Conservation (phyloP, 2,113 vertebrate species). For the Sprattus sprattus region DNA sequence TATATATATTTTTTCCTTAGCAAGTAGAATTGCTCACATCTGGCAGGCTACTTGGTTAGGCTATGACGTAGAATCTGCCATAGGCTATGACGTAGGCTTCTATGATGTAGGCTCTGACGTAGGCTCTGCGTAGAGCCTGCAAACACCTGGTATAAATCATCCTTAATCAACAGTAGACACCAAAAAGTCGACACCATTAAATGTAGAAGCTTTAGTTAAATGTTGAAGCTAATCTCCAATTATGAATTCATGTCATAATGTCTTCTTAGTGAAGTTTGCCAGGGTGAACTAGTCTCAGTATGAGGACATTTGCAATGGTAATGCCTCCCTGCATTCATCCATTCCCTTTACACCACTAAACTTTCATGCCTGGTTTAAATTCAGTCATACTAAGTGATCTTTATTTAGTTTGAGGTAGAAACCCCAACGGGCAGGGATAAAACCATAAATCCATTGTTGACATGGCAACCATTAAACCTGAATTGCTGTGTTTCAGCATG, state of each 20-base stretch:
- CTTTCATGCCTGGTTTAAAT: conserved; percentile 48
- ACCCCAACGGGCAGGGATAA: conserved; percentile 45
- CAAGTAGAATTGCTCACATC: too few species aligned
- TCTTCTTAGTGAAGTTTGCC: not conserved
- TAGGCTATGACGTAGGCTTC: too few species aligned
- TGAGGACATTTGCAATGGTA: conserved; percentile 42
- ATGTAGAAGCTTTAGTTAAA: conserved; percentile 6
- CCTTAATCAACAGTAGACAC: not conserved
- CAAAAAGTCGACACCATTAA: not conserved
- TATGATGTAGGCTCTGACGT: too few species aligned
- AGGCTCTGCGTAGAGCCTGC: too few species aligned
- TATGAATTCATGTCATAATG: not conserved
- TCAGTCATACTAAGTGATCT: conserved; percentile 52
- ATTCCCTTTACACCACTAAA: conserved; percentile 41
- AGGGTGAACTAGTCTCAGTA: conserved; percentile 21
- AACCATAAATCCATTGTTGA: conserved; percentile 66
- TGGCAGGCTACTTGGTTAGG: too few species aligned
- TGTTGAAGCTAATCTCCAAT: not conserved
- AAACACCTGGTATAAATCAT: too few species aligned
- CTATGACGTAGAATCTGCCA: too few species aligned
- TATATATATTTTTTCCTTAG: too few species aligned
- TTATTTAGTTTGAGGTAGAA: conserved; percentile 51
- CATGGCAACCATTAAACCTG: conserved; percentile 65
- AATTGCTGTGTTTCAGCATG: conserved; percentile 56
- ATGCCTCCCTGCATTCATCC: conserved; percentile 36